Conservation (phyloP, 1,140 invertebrate species). For the Drosophila ercepeae region DNA sequence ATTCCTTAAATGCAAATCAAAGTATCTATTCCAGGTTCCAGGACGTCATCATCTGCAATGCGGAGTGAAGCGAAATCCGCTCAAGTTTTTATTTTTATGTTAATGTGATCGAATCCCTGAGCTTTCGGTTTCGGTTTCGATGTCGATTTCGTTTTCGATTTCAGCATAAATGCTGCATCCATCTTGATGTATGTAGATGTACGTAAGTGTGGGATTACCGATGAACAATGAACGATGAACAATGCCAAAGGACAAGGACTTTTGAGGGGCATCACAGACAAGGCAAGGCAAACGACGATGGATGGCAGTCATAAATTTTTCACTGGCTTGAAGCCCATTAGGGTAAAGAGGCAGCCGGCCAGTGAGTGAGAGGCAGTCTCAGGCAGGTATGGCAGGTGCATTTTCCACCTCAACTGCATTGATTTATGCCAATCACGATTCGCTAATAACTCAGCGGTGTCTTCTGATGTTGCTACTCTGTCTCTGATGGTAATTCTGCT, state of each 20-base stretch:
- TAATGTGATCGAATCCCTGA: no score
- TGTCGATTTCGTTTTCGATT: constrained; percentile 67
- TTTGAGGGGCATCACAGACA: constrained; percentile 14
- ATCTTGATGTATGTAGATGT: constrained; percentile 44
- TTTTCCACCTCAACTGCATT: constrained; percentile 48
- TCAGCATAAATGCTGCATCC: constrained; percentile 65
- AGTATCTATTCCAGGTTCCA: constrained; percentile 6
- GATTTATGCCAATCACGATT: constrained; percentile 83
- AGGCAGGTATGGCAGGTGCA: constrained; percentile 59
- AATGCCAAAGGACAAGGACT: constrained; percentile 40
- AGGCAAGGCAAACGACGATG: constrained; percentile 10
- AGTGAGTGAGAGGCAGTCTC: constrained; percentile 14
- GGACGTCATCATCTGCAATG: constrained; percentile 51
- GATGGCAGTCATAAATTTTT: constrained; percentile 51
- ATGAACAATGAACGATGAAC: constrained; percentile 53
- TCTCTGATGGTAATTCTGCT: no score
- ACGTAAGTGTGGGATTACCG: constrained; percentile 28
- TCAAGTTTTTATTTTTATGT: constrained; percentile 43
- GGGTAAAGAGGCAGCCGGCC: constrained; percentile 9
- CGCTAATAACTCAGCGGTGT: constrained; percentile 76
- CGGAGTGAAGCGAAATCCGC: constrained; percentile 38
- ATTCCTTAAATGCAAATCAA: constrained; percentile 63
- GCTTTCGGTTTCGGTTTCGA: no score
- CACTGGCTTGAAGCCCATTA: constrained; percentile 35
- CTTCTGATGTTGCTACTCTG: constrained; percentile 17